A percentile compares a stretch with the other conserved stretches of the same genome.
Conservation (phyloP, 2,797 vertebrate species). For the Cuculus canorus region DNA sequence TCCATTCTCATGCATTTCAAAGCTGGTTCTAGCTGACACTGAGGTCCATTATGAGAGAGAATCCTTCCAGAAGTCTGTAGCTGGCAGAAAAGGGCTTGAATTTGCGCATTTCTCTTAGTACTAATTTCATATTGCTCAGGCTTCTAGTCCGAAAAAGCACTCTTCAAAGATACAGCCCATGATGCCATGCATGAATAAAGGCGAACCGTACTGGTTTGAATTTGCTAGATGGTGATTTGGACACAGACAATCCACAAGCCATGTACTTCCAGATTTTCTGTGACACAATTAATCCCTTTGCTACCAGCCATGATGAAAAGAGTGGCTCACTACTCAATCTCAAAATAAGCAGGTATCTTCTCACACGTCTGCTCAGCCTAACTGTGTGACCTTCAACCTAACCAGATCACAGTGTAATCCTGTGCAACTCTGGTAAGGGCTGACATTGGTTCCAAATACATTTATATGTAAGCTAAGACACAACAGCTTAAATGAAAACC, state of each 20-base stretch:
- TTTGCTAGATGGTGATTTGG: neutral
- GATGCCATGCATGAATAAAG: neutral
- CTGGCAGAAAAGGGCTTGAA: neutral
- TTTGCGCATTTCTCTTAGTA: neutral
- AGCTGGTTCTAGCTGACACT: neutral
- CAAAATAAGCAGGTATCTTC: neutral
- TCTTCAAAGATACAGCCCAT: neutral
- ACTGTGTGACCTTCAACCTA: neutral
- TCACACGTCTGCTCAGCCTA: neutral
- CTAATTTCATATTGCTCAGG: neutral
- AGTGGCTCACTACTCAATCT: neutral
- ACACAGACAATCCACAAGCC: neutral
- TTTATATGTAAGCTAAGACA: neutral
- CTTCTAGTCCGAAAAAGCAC: neutral
- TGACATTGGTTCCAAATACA: neutral
- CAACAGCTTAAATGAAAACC: neutral
- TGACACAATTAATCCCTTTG: neutral
- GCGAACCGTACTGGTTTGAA: neutral
- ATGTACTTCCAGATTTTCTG: neutral
- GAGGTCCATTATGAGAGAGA: neutral
- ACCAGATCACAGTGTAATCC: neutral
- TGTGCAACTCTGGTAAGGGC: neutral
- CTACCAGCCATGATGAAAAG: neutral
- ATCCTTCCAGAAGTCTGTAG: neutral
- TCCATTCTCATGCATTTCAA: neutral